Conservation (phyloP, 2,797 vertebrate genomes). For the Channa striata region DNA sequence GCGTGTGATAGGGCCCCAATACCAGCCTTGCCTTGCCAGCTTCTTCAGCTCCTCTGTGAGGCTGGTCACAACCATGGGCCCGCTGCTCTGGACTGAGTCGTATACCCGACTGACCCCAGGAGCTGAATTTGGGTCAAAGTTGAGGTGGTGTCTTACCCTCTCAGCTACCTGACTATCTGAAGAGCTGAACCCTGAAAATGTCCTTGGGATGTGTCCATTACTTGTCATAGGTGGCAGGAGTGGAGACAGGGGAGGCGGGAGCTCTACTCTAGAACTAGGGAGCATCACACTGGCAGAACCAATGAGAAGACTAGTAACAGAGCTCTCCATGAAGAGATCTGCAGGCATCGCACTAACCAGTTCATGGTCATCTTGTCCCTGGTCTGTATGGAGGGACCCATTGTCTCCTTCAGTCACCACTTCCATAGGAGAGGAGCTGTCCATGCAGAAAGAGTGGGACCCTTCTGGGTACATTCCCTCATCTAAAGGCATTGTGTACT, state of each 20-base stretch:
- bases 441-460: constrained; percentile 92
- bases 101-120: constrained; percentile 96
- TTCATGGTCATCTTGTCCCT: constrained; percentile 87
- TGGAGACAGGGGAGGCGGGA: constrained; percentile 91
- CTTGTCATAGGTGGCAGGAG: constrained; percentile 92
- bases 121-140: constrained; percentile 95
- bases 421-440: constrained; percentile 95
- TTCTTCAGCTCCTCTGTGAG: constrained; percentile 98
- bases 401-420: constrained; percentile 89
- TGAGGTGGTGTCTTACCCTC: constrained; percentile 94
- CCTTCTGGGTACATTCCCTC: constrained; percentile 97
- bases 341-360: constrained; percentile 85
- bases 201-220: constrained; percentile 89
- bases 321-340: constrained; percentile 93
- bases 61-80: constrained; percentile 96
- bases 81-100: constrained; percentile 95
- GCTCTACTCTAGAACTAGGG: constrained; percentile 89
- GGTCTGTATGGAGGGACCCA: constrained; percentile 86
- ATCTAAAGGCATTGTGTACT: constrained; percentile 99
- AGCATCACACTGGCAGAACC: constrained; percentile 90
- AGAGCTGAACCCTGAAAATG: constrained; percentile 89
- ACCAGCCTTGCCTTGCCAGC: constrained; percentile 97
- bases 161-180: constrained; percentile 91
- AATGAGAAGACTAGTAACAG: constrained; percentile 89
- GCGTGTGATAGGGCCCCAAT: constrained; percentile 99